Evolutionary conservation across 2,888 invertebrate genomes (phyloP).

Genomic region (Parapristionchus giblindavisi): DNA sequence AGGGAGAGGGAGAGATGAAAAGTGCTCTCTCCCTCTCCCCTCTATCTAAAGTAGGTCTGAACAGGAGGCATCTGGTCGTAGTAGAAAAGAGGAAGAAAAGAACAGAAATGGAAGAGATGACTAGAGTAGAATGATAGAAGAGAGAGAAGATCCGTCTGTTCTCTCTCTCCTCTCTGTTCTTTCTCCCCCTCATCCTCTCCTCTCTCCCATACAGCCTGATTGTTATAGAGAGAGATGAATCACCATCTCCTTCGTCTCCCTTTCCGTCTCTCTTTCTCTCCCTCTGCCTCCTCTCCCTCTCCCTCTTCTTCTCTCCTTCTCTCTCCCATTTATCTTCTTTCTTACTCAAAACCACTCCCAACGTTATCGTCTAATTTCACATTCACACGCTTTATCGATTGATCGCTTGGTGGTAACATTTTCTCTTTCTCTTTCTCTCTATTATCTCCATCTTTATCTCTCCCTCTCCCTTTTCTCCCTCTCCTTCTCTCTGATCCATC

Average conservation of each 20-base stretch:
- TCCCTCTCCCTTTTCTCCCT: too few relatives aligned
- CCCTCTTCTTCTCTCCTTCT: background rate
- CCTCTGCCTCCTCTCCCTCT: background rate
- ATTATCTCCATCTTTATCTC: too few relatives aligned
- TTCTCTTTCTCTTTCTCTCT: conserved; percentile 4
- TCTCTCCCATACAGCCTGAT: conserved; percentile 21
- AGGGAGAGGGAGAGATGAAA: conserved; percentile 8
- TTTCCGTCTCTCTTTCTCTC: background rate
- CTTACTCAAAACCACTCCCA: too few relatives aligned
- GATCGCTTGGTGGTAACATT: background rate
- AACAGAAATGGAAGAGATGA: conserved; percentile 18
- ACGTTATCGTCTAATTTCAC: too few relatives aligned
- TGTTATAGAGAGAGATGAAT: conserved; percentile 1
- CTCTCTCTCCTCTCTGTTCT: background rate
- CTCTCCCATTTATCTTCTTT: background rate
- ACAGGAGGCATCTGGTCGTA: conserved; percentile 10
- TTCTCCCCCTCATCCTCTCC: background rate
- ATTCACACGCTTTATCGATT: too few relatives aligned
- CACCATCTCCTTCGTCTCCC: background rate
- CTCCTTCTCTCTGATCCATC: too few relatives aligned
- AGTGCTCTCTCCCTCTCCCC: background rate
- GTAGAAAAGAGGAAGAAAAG: background rate
- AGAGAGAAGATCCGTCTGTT: too few relatives aligned
- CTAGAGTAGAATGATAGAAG: conserved; percentile 13
- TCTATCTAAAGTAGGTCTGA: conserved; percentile 9